Evolutionary conservation across 1,140 invertebrate genomes (phyloP).

Genomic region (Copidosoma floridanum): DNA sequence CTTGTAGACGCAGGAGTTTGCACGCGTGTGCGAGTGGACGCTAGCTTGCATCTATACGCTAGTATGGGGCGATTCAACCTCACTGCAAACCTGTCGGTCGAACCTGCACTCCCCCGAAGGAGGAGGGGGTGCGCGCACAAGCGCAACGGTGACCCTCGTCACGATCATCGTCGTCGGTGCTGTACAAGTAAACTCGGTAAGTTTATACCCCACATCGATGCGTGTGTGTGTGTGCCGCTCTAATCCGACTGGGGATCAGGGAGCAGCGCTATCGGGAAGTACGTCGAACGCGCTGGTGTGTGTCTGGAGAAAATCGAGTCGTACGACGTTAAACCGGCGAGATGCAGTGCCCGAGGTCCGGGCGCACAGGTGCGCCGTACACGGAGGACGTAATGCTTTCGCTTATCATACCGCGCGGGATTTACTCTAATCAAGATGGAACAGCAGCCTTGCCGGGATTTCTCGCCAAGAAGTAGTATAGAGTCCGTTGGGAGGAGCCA

Average conservation of each 20-base stretch:
- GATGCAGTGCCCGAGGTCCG: neutral
- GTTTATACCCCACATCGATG: constrained; percentile 36
- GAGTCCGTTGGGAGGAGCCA: too few relatives aligned
- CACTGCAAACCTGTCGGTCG: constrained; percentile 3
- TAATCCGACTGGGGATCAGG: constrained; percentile 35
- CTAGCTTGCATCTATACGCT: too few relatives aligned
- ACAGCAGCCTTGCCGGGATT: neutral
- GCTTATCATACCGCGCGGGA: constrained; percentile 11
- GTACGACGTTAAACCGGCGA: neutral
- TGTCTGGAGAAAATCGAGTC: constrained; percentile 29
- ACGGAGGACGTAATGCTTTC: constrained; percentile 1
- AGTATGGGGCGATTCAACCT: too few relatives aligned
- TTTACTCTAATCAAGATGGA: constrained; percentile 8
- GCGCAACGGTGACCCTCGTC: constrained; percentile 5
- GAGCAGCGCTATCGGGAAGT: constrained; percentile 34
- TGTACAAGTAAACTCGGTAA: constrained; percentile 34
- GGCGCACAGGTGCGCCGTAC: neutral
- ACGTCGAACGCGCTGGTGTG: constrained; percentile 14
- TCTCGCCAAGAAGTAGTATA: too few relatives aligned
- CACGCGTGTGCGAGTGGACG: neutral
- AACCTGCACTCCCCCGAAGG: neutral
- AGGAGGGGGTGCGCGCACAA: constrained; percentile 28
- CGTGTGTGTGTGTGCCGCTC: constrained; percentile 21
- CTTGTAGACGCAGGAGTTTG: constrained; percentile 10
- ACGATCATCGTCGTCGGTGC: constrained; percentile 1